Base-by-base conservation (phyloP, 2,888 invertebrate genomes). In the Coleophora flavipennella region DNA sequence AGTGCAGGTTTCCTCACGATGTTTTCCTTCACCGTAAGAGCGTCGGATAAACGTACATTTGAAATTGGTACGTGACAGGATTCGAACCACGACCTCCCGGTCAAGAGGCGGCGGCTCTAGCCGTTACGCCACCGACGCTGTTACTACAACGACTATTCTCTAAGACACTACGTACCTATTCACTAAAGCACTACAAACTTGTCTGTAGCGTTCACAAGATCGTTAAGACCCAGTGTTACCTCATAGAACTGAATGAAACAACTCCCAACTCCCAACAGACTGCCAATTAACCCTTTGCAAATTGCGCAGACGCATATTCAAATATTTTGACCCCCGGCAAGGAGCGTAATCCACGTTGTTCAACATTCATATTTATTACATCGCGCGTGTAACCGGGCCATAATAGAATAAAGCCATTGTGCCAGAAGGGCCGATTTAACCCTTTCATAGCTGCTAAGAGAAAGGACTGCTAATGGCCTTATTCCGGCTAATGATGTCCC, bases 331-430 rank as follows among this genome's bases (percentile, higher is more conserved):
- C 83, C 84, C 80, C 74, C 65, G 69, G 71, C 75, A 69, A 76
- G 73, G 62, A 74, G 73, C 61, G 71, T 81, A 80, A 81, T 78
- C 77, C 72, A 56, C 68, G 68, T 65, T 76, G 77, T 78, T 77
- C 77, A 73, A 78, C 84, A 81, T 83, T 83, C 83, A 83, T 81
- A 84, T 83, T 83, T 84, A 84, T 79, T 73, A 78, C 79, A 78
- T 81, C 73, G 76, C 72, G 74, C 83, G 77, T 81, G 79, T 81
- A 83, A 83, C 71, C 77, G 75, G 66, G 62, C 57, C 57, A 59
- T 78, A 81, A 79, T 80, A 78, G 76, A 80, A 81, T 81, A 75
- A 76, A 74, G 73, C 75, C 62, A 78, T 79, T 77, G 76, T 77
- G 64, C 67, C 62, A 67, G 58, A 63, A 75, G 78, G 76, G 78